phyloP scores from a whole-genome alignment of 2,888 invertebrate species.

The Euzetes globulus region DNA sequence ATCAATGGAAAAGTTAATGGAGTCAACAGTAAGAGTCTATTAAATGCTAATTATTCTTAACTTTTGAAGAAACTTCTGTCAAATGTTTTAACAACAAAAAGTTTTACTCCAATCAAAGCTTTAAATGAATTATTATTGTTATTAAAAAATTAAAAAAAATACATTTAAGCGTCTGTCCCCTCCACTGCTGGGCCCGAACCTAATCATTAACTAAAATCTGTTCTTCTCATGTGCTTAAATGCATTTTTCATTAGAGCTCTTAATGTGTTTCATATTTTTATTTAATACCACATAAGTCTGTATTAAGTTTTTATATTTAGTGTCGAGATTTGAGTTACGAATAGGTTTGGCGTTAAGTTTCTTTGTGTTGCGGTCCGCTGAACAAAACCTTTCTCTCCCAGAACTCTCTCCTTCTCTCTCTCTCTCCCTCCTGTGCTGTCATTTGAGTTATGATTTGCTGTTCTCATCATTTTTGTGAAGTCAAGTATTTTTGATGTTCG shows the following conservation, averaged over 20 bases:
- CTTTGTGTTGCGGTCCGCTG: conserved; percentile 4
- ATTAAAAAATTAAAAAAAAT: background rate
- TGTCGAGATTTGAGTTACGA: background rate
- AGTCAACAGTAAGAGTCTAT: conserved; percentile 3
- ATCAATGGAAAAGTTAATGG: conserved; percentile 32
- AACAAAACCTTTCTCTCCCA: background rate
- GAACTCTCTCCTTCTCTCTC: background rate
- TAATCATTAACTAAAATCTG: background rate
- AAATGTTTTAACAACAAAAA: background rate
- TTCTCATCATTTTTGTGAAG: background rate
- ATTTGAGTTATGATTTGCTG: background rate
- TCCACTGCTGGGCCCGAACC: background rate
- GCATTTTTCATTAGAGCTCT: background rate
- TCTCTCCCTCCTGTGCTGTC: background rate
- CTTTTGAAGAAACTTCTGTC: background rate
- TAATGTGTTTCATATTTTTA: background rate
- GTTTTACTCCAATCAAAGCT: background rate
- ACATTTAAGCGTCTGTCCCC: background rate
- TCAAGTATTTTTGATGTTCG: background rate
- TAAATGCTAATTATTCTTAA: background rate
- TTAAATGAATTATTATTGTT: background rate
- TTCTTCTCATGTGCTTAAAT: background rate
- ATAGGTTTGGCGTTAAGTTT: conserved; percentile 16
- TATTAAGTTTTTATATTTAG: background rate
- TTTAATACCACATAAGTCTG: background rate